Evolutionary conservation across 2,797 vertebrate genomes (phyloP).

Genomic region (Lophotriccus pileatus): DNA sequence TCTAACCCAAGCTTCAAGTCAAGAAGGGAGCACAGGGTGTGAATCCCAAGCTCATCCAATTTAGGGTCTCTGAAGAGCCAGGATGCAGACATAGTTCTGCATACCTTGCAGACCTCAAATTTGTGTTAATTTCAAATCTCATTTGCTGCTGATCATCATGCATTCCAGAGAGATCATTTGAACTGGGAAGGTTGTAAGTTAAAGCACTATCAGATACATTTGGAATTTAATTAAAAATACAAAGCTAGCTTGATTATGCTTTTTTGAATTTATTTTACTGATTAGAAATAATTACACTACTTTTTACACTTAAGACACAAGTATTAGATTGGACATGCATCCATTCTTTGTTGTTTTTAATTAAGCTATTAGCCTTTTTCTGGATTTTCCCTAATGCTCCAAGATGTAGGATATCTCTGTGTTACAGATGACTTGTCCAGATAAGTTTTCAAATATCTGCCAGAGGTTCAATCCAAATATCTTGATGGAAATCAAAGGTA

Average conservation of each 20-base stretch:
- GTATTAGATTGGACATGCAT: neutral
- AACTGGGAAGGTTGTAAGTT: neutral
- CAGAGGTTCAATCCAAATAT: neutral
- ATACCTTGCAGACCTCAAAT: neutral
- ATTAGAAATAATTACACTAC: neutral
- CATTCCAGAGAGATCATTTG: neutral
- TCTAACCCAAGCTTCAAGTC: neutral
- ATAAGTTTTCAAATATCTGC: neutral
- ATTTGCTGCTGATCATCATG: neutral
- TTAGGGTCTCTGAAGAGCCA: neutral
- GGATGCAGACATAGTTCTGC: neutral
- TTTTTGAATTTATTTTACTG: neutral
- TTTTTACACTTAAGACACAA: neutral
- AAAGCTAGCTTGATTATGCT: neutral
- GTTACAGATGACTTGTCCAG: neutral
- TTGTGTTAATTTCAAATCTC: neutral
- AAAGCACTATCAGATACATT: neutral
- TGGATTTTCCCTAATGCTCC: neutral
- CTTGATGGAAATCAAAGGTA: neutral
- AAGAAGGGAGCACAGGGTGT: neutral
- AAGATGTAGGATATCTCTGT: neutral
- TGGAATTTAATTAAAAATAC: neutral
- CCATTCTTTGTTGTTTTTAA: neutral
- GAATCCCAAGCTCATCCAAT: neutral
- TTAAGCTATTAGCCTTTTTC: neutral